Evolutionary conservation across 2,888 invertebrate species (phyloP).

Genomic region (Drosophila neonasuta): DNA sequence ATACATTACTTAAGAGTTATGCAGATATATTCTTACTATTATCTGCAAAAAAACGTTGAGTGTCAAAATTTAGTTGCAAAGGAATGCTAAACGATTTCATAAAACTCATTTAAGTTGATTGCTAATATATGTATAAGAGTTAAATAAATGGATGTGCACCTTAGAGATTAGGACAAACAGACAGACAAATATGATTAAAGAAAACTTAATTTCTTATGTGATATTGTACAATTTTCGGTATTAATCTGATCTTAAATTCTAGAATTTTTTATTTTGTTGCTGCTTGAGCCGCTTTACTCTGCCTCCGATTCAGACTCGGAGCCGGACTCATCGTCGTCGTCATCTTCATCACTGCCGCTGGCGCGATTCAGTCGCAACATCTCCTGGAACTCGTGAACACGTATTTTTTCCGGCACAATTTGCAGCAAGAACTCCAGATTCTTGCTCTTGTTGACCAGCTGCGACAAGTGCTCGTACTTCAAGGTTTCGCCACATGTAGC

Average conservation of each 20-base stretch:
- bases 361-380: constrained; percentile 61
- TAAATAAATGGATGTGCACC: too few relatives aligned
- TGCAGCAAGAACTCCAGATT: constrained; percentile 79
- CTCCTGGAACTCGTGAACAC: constrained; percentile 79
- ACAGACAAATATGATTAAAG: background rate
- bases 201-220: background rate
- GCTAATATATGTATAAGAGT: too few relatives aligned
- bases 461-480: constrained; percentile 79
- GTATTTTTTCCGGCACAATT: constrained; percentile 81
- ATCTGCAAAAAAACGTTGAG: too few relatives aligned
- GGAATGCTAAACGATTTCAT: too few relatives aligned
- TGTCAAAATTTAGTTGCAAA: too few relatives aligned
- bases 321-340: constrained; percentile 46
- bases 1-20: too few relatives aligned
- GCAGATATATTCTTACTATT: too few relatives aligned
- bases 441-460: constrained; percentile 72
- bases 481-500: constrained; percentile 59
- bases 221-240: background rate
- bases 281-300: constrained; percentile 16
- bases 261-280: too few relatives aligned
- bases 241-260: background rate
- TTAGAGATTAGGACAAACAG: background rate
- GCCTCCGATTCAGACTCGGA: constrained; percentile 41
- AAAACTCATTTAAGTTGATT: too few relatives aligned
- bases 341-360: constrained; percentile 48